Base-by-base conservation (phyloP, 2,797 vertebrate species). In the Petrocephalus sullivani region DNA sequence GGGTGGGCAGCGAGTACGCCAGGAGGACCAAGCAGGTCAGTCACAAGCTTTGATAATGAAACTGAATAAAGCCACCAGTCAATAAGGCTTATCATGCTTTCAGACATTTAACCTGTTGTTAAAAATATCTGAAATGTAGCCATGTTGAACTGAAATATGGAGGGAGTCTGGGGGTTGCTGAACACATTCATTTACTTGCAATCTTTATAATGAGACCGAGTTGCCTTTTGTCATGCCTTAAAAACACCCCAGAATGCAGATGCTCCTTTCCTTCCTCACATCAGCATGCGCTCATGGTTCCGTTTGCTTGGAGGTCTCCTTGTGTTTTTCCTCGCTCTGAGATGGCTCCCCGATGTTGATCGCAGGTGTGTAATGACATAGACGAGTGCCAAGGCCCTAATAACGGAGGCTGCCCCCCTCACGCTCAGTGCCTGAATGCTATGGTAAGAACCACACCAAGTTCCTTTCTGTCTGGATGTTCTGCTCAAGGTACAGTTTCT, bases 371-470 rank as follows among this genome's bases (percentile, higher is more conserved):
- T 90, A 91, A 93, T 46, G 98, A 99, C 87, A 93, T 98, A 78
- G 97, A 99, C 86, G 98, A 99, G 93, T 99, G 98, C 95, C 94
- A 93, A 88, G 93, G 91, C 12, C 94, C 92, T 67, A 94, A 95
- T 85, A 96, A 96, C 10, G 98, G 97, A 91, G 95, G 96, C 0
- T 99, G 98, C 7, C 95, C 97, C 87, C 91, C 94, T 14, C 97
- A 99, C 94, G 99, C 98, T 0, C 89, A 96, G 89, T 99, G 98
- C 92, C 92, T 96, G 91, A 99, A 99, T 93, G 97, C 97, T 14
- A 88, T 97, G 92, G 98, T 99, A 95, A 97, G 96, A 90, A 60
- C 16, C 16, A 54, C 41, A 83, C 21, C 51, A 51, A 10, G 8
- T 1, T 53, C 78, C 16, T n/a, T 19, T 82, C 46, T 83, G 41